Evolutionary conservation across 2,113 vertebrate species (phyloP).

Genomic region (Litocranius walleri): DNA sequence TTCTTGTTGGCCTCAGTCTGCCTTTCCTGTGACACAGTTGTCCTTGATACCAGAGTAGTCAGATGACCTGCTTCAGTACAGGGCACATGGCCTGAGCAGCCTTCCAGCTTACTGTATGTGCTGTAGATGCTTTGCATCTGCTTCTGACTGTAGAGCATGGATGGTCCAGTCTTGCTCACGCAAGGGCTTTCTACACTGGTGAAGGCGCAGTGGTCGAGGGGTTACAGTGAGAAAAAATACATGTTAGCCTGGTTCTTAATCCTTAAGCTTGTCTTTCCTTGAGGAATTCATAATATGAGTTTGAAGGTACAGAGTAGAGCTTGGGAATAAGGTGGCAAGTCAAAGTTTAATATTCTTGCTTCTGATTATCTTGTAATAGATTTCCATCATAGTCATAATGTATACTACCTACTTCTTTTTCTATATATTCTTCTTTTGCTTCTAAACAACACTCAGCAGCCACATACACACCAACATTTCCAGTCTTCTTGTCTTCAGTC

Average conservation of each 20-base stretch:
- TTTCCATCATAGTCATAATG: neutral
- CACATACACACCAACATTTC: neutral
- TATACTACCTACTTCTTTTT: neutral
- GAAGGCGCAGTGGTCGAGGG: neutral
- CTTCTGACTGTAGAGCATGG: neutral
- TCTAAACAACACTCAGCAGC: constrained; percentile 6
- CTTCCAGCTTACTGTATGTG: neutral
- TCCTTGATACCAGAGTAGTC: neutral
- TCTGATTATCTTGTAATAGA: neutral
- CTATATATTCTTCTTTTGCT: neutral
- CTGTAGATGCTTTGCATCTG: neutral
- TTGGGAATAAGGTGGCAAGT: neutral
- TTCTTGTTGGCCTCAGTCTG: neutral
- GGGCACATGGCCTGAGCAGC: neutral
- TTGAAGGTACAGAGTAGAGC: neutral
- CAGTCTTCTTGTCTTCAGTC: neutral
- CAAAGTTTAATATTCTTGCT: neutral
- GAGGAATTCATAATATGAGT: neutral
- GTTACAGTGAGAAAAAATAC: neutral
- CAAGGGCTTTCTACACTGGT: too few species aligned
- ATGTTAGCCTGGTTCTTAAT: neutral
- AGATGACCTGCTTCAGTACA: neutral
- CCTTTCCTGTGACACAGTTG: neutral
- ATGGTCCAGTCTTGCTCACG: neutral
- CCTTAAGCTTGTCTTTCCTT: neutral